A percentile compares a stretch with the other conserved stretches of the same genome.
Evolutionary conservation across 2,797 vertebrate species (phyloP).

Genomic region (Danio albolineatus): DNA sequence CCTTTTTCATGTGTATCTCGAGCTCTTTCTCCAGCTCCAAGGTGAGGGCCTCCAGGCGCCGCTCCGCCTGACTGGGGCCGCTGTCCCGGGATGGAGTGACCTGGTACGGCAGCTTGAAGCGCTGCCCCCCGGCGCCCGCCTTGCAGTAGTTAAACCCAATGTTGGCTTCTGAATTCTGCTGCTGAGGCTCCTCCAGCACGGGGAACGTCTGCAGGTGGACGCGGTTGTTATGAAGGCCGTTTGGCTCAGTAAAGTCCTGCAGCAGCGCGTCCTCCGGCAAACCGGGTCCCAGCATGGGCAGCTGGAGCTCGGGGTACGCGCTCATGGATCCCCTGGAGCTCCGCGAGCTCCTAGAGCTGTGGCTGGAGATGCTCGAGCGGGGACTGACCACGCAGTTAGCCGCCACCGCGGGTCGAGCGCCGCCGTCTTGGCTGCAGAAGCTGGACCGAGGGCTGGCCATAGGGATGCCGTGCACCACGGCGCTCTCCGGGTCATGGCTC

Average conservation of each 20-base stretch:
- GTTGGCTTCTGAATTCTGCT: constrained; percentile 68
- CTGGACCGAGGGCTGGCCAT: constrained; percentile 82
- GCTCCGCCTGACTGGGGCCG: constrained; percentile 92
- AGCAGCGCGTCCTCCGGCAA: constrained; percentile 81
- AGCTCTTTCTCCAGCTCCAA: constrained; percentile 95
- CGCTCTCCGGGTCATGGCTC: constrained; percentile 79
- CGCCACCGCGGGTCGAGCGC: constrained; percentile 64
- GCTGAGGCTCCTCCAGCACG: constrained; percentile 74
- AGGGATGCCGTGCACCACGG: constrained; percentile 71
- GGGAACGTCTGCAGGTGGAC: constrained; percentile 78
- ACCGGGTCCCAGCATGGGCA: constrained; percentile 81
- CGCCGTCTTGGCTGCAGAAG: constrained; percentile 84
- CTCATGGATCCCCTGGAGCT: constrained; percentile 92
- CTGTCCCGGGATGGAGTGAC: constrained; percentile 88
- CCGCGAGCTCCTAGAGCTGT: constrained; percentile 89
- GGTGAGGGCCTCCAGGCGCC: constrained; percentile 91
- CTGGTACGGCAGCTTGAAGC: constrained; percentile 89
- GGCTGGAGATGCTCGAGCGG: constrained; percentile 94
- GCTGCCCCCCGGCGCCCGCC: constrained; percentile 75
- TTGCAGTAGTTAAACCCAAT: constrained; percentile 65
- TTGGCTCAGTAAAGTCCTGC: constrained; percentile 79
- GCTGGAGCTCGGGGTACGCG: constrained; percentile 87
- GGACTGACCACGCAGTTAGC: constrained; percentile 84
- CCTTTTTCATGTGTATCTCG: constrained; percentile 95
- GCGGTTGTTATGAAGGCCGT: constrained; percentile 72